phyloP scores from a whole-genome alignment of 92 coral and sea anemone species.

The Phenganax marumi region DNA sequence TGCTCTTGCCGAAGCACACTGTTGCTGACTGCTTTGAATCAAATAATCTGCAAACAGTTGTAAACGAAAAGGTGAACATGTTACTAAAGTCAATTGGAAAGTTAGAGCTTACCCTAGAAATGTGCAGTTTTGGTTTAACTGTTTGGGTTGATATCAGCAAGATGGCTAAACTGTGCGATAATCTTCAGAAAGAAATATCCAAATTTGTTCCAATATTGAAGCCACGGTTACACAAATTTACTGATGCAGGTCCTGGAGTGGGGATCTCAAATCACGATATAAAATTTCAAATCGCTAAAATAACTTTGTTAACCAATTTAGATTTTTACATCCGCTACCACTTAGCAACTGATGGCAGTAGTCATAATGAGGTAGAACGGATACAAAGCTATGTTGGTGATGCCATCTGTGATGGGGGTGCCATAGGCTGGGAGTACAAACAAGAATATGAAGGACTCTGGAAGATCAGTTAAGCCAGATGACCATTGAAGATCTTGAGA shows the following conservation, averaged over 20 bases:
- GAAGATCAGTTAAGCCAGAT: conserved; percentile 30
- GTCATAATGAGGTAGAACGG: conserved; percentile 47
- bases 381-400: conserved; percentile 40
- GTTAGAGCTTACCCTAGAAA: conserved; percentile 15
- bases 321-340: conserved; percentile 19
- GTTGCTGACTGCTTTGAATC: conserved; percentile 27
- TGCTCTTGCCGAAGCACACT: conserved; percentile 34
- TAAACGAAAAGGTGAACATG: conserved; percentile 21
- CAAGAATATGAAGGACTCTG: conserved; percentile 33
- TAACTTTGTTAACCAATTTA: neutral
- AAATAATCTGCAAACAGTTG: conserved; percentile 10
- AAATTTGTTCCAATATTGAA: conserved; percentile 30
- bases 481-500: conserved; percentile 38
- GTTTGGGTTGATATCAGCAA: conserved; percentile 17
- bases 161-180: conserved; percentile 21
- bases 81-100: conserved; percentile 34
- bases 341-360: conserved; percentile 23
- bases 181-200: conserved; percentile 27
- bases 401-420: conserved; percentile 51
- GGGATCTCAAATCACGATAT: conserved; percentile 28
- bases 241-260: conserved; percentile 28
- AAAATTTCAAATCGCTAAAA: conserved; percentile 24
- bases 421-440: conserved; percentile 46
- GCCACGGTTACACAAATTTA: conserved; percentile 44
- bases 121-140: conserved; percentile 18